Evolutionary conservation across 2,797 vertebrate species (phyloP).

Genomic region (Prionace glauca): DNA sequence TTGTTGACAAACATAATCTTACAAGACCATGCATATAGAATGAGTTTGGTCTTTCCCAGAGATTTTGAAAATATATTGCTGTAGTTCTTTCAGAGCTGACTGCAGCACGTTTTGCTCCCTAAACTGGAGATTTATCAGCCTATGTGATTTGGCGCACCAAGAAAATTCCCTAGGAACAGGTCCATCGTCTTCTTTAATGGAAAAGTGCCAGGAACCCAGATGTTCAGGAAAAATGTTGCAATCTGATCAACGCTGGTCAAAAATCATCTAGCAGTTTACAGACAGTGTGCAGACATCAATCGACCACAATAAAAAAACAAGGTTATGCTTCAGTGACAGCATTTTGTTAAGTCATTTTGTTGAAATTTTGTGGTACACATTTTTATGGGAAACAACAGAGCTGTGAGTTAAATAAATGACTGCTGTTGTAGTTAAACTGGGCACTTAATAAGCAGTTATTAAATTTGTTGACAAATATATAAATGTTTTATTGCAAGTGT

Average conservation of each 20-base stretch:
- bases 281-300: neutral
- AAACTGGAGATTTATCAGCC: neutral
- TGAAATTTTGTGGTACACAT: neutral
- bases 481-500: constrained; percentile 27
- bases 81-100: neutral
- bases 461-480: constrained; percentile 38
- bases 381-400: neutral
- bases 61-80: neutral
- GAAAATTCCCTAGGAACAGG: neutral
- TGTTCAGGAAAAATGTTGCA: neutral
- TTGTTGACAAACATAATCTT: neutral
- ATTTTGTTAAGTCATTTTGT: constrained; percentile 21
- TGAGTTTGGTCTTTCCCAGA: neutral
- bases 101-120: neutral
- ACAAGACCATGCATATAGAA: neutral
- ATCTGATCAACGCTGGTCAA: neutral
- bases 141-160: neutral
- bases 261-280: neutral
- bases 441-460: constrained; percentile 47
- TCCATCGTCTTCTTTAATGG: neutral
- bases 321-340: neutral
- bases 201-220: neutral
- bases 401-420: neutral
- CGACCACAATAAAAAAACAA: neutral
- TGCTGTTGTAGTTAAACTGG: constrained; percentile 42